Percentiles rank a stretch among this genome's conserved stretches.
These are phyloP conservation scores for Gonatopus flavifemur DNA, from an alignment of 1,140 invertebrate species.

Conservation along the genomic window DNA sequence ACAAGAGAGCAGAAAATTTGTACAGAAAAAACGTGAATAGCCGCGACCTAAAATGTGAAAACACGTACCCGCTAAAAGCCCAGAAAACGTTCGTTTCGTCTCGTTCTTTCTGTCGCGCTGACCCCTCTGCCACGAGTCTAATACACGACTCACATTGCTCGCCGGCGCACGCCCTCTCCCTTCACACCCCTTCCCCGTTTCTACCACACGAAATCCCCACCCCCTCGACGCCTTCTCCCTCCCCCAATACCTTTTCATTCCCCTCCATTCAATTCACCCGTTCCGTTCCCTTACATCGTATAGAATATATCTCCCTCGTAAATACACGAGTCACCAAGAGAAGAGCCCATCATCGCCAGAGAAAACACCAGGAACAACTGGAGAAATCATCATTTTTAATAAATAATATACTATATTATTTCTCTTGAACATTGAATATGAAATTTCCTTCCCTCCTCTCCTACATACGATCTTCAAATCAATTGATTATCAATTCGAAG, in stretches of 20 bases:
- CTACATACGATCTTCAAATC: too few relatives aligned
- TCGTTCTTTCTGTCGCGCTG: slow-evolving; percentile 50
- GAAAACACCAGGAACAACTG: not conserved
- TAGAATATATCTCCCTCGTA: slow-evolving; percentile 5
- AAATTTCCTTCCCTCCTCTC: too few relatives aligned
- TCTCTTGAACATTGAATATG: too few relatives aligned
- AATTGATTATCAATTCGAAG: too few relatives aligned
- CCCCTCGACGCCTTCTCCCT: slow-evolving; percentile 1
- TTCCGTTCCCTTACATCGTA: slow-evolving; percentile 5
- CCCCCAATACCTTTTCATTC: too few relatives aligned
- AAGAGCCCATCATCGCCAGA: too few relatives aligned
- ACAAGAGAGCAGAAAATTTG: not conserved
- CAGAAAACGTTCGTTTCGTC: slow-evolving; percentile 44
- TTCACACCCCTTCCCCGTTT: slow-evolving; percentile 10
- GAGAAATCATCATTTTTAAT: not conserved
- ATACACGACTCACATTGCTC: slow-evolving; percentile 51
- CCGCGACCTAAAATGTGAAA: slow-evolving; percentile 26
- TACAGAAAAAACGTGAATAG: slow-evolving; percentile 10
- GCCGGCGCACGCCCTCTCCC: slow-evolving; percentile 32
- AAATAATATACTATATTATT: too few relatives aligned
- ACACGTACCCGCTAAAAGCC: slow-evolving; percentile 51
- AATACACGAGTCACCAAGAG: not conserved
- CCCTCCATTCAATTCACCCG: too few relatives aligned
- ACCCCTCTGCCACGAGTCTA: slow-evolving; percentile 54
- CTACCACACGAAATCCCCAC: slow-evolving; percentile 10